Evolutionary conservation across 2,888 invertebrate genomes (phyloP), one percentile per base, ranked within the genome.

Genomic region (Chloromyia formosa): DNA sequence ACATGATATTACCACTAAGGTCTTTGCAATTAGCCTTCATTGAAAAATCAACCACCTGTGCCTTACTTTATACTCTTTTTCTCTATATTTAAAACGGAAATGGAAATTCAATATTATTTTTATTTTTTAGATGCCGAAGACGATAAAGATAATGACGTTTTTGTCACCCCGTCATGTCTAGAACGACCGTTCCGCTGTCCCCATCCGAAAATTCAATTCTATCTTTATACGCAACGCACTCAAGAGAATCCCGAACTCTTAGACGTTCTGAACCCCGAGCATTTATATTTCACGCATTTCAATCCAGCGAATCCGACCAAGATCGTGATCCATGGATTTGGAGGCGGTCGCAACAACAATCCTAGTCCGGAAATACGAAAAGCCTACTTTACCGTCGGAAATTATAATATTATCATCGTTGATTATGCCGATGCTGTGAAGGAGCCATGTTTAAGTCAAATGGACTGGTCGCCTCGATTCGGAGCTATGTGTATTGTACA

Each of bases 291-390:
- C 76, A 93, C 94, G 0, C 90, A 89, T 79, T 96, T 94, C 84
- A 93, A 95, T 84, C 88, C 91, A 0, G 88, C 87, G 0, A 90
- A 93, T 83, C 92, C 93, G 0, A 94, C 94, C 4, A 96, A 96
- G 86, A 88, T 97, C 22, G 91, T 97, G 61, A 93, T 96, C 18
- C 96, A 96, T 81, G 96, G 96, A 5, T 96, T 97, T 81, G 94
- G 95, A 0, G 95, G 94, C 0, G 94, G 95, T 0, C 86, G 94
- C 77, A 90, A 92, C 82, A 87, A 92, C 42, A 91, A 93, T 0
- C 95, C 95, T 0, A 94, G 94, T 82, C 94, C 94, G 0, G 94
- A 94, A 82, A 89, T 95, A 86, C 88, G 94, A 71, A 91, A 93
- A 82, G 95, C 94, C 0, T 95, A 93, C 83, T 95, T 94, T 83